Base-by-base conservation (phyloP, 2,888 invertebrate genomes). In the Polyploca ridens region DNA sequence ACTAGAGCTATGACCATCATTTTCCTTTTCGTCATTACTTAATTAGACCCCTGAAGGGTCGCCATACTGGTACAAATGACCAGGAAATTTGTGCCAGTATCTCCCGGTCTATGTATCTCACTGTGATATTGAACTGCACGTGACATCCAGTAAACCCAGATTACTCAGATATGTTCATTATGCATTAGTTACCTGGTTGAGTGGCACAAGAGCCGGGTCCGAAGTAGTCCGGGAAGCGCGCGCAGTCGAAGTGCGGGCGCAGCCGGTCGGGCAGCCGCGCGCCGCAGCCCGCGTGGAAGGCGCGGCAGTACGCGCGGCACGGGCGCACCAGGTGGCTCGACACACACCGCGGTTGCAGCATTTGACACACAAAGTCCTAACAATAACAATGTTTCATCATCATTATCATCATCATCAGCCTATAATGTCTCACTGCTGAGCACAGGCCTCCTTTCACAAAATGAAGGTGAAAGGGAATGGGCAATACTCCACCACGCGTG, bases 231-330 rank as follows among this genome's bases (percentile, higher is more conserved):
- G 97, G 97, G 83, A 97, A 97, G 65, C 95, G 94, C 59, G 96
- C 95, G 81, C 98, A 98, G 86, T 98, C 97, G 70, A 98, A 95
- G 65, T 95, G 94, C 46, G 96, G 95, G 54, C 96, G 96, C 68
- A 98, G 95, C 46, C 96, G 95, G 5, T 96, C 95, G 0, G 97
- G 95, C 63, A 98, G 86, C 0, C 98, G 95, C 69, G 95, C 95
- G 0, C 97, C 97, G 86, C 98, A 98, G 27, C 98, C 97, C 3
- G 95, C 94, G 95, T 97, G 96, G 85, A 98, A 98, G 63, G 97
- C 96, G 69, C 97, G 95, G 86, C 98, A 98, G 87, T 98, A 98
- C 73, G 97, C 96, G 44, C 97, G 95, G 77, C 98, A 98, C 0
- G 97, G 97, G 16, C 96, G 93, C 66, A 96, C 92, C 66, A 96